Conservation (phyloP, 2,113 vertebrate genomes). For the Dunckerocampus dactyliophorus region DNA sequence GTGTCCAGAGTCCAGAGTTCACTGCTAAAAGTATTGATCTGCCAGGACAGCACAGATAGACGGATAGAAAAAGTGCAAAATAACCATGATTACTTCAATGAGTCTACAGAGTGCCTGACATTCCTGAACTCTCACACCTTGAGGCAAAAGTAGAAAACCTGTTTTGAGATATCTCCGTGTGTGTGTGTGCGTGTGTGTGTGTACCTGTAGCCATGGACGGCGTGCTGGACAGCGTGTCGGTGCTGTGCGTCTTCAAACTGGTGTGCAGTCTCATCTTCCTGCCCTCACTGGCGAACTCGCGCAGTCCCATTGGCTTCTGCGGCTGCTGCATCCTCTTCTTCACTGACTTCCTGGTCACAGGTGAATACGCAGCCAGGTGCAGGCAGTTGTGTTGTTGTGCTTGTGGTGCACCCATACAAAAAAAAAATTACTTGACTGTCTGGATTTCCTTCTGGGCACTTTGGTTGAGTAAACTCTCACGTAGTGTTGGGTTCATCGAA, state of each 20-base stretch:
- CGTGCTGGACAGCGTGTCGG: conserved; percentile 51
- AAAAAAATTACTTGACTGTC: neutral
- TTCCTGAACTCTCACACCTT: conserved; percentile 29
- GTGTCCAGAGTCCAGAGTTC: conserved; percentile 39
- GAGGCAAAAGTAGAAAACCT: conserved; percentile 20
- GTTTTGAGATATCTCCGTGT: neutral
- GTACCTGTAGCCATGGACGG: conserved; percentile 64
- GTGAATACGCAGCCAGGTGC: conserved; percentile 38
- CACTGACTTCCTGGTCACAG: conserved; percentile 72
- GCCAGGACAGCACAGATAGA: neutral
- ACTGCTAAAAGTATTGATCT: conserved; percentile 40
- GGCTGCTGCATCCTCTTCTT: conserved; percentile 72
- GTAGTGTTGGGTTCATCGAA: too few species aligned
- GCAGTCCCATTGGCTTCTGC: conserved; percentile 62
- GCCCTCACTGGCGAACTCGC: conserved; percentile 34
- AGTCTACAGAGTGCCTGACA: conserved; percentile 12
- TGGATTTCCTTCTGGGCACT: neutral
- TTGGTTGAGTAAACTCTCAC: too few species aligned
- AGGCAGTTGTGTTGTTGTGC: neutral
- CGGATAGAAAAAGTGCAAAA: neutral
- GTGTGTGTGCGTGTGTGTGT: neutral
- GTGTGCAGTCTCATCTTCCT: conserved; percentile 60
- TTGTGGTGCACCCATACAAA: neutral
- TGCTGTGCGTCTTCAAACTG: conserved; percentile 64
- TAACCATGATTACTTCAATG: neutral